Evolutionary conservation across 2,888 invertebrate genomes (phyloP), one percentile per base, ranked within the genome.

Genomic region (Quadroppia sp.): DNA sequence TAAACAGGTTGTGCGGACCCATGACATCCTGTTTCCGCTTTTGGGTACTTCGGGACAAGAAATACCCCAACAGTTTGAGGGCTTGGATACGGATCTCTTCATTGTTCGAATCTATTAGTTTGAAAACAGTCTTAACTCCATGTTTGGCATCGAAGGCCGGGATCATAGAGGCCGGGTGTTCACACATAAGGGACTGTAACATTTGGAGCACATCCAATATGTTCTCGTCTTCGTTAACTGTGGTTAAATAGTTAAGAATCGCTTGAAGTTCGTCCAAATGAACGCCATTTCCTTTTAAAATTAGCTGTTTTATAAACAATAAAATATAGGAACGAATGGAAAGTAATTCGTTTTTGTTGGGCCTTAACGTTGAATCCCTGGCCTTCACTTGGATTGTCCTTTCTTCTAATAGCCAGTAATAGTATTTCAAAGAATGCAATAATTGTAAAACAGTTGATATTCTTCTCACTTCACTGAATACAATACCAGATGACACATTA

Each of bases 11-110:
- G 85, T 95, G 92, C 1, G 97, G 95, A 78, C 93, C 93, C 95
- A 99, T 96, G 73, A 97, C 94, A 85, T 99, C 99, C 85, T 96
- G 96, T 85, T 99, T 99, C 80, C 99, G 88, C 85, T 98, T 99
- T 84, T 96, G 93, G 78, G 99, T 99, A 83, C 97, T 97, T 78
- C 98, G 88, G 82, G 96, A 95, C 40, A 99, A 87, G 85, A 98
- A 99, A 85, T 95, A 98, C 76, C 98, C 99, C 59, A 99, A 86
- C 61, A 99, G 86, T 83, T 99, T 99, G 64, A 99, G 86, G 4
- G 98, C 93, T 83, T 97, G 96, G 76, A 99, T 87, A 78, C 98
- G 87, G 80, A 99, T 95, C 78, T 94, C 86, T 85, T 98, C 98
- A 84, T 94, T 96, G 81, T 94, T 93, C 4, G 97, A 95, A 15